Evolutionary conservation across 2,113 vertebrate genomes (phyloP).

Genomic region (Carassius auratus): DNA sequence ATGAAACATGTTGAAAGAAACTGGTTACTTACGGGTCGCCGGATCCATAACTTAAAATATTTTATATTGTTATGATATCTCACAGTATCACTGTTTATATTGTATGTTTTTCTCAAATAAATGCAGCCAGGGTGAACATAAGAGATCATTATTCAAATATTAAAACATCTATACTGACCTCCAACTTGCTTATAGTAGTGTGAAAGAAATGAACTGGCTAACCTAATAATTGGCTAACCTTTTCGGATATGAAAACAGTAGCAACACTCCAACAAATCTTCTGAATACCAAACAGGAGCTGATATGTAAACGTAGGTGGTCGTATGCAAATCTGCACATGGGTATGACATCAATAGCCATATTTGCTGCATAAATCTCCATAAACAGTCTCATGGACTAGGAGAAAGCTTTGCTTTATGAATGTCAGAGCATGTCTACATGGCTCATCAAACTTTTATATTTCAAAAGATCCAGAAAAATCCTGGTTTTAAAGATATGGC

Average conservation of each 20-base stretch:
- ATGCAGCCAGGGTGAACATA: too few species aligned
- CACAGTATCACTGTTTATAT: too few species aligned
- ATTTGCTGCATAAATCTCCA: background rate
- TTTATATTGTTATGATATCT: background rate
- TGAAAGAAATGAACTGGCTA: background rate
- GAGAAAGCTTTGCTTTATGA: background rate
- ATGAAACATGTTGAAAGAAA: background rate
- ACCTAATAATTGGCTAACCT: background rate
- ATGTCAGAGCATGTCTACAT: background rate
- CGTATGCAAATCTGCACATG: background rate
- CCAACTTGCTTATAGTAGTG: background rate
- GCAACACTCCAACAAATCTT: background rate
- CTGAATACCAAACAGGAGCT: background rate
- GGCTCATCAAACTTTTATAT: background rate
- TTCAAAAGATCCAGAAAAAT: constrained; percentile 9
- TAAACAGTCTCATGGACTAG: background rate
- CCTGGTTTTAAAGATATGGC: background rate
- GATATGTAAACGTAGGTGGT: background rate
- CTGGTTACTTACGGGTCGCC: background rate
- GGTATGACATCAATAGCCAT: background rate
- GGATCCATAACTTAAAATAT: background rate
- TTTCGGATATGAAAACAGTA: background rate
- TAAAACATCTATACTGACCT: background rate
- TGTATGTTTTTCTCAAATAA: too few species aligned
- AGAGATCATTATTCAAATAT: background rate